These are phyloP conservation scores for Sphyrna mokarran DNA, from an alignment of 2,113 vertebrate species.

Conservation along the genomic window DNA sequence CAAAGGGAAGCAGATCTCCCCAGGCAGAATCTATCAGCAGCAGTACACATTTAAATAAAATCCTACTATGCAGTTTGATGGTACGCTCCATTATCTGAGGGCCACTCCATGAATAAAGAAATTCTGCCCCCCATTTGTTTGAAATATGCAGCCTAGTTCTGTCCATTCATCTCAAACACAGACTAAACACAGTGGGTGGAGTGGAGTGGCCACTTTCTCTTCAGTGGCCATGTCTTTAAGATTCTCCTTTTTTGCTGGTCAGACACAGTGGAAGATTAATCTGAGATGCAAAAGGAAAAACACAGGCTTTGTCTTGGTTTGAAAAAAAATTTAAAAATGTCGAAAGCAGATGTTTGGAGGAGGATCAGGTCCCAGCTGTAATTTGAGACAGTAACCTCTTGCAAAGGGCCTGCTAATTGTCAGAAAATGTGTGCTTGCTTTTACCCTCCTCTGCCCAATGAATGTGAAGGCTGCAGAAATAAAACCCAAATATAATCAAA, in stretches of 20 bases:
- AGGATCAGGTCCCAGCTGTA: background rate
- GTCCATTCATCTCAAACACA: background rate
- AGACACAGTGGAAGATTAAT: background rate
- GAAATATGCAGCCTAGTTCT: background rate
- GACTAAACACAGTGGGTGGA: background rate
- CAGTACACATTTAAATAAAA: background rate
- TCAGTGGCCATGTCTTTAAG: background rate
- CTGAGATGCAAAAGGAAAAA: background rate
- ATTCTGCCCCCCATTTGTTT: background rate
- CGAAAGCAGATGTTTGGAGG: constrained; percentile 18
- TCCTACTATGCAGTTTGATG: background rate
- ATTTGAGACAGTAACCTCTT: constrained; percentile 8
- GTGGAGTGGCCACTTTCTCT: background rate
- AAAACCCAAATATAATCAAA: background rate
- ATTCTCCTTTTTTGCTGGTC: background rate
- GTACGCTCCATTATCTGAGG: background rate
- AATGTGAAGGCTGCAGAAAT: background rate
- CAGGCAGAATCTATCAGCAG: background rate
- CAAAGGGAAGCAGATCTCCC: background rate
- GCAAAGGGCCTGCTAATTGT: background rate
- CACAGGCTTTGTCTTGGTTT: background rate
- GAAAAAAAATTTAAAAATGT: background rate
- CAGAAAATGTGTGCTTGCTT: background rate
- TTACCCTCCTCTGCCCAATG: background rate
- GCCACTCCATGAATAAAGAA: background rate